phyloP scores from a whole-genome alignment of 2,797 vertebrate genomes.

The Manis javanica region DNA sequence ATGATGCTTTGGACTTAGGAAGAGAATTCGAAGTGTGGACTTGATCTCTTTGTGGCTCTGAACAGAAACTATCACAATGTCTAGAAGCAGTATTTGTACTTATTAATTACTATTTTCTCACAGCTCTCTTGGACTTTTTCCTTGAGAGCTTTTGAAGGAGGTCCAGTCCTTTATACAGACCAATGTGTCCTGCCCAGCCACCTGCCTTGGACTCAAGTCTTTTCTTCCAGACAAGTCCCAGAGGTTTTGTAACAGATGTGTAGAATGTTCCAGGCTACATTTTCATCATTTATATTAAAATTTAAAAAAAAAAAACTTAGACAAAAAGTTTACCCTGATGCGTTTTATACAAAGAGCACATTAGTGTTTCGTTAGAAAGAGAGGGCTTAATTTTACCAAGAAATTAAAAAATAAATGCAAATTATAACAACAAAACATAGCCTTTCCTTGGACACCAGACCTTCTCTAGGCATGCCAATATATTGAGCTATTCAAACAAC shows the following conservation, averaged over 20 bases:
- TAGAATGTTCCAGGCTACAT: constrained; percentile 75
- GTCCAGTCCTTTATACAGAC: constrained; percentile 60
- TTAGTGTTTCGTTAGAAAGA: constrained; percentile 62
- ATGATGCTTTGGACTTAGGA: background rate
- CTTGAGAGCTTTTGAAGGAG: constrained; percentile 70
- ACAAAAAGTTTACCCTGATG: constrained; percentile 76
- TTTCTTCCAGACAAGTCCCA: constrained; percentile 79
- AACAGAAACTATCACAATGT: background rate
- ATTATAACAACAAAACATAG: background rate
- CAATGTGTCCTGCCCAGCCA: constrained; percentile 71
- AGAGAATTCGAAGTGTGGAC: background rate
- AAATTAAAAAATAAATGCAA: background rate
- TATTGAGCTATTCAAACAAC: background rate
- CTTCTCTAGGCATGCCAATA: background rate
- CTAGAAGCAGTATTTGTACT: background rate
- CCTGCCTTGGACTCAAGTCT: constrained; percentile 79
- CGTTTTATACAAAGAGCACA: constrained; percentile 63
- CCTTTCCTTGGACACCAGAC: background rate
- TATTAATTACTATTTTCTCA: constrained; percentile 63
- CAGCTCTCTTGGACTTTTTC: constrained; percentile 54
- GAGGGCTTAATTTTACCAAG: background rate
- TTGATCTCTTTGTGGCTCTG: constrained; percentile 18
- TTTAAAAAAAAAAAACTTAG: constrained; percentile 55
- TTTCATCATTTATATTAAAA: constrained; percentile 75
- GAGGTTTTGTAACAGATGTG: constrained; percentile 77